Base-by-base conservation (phyloP, 2,797 vertebrate species). In the Catharus ustulatus region DNA sequence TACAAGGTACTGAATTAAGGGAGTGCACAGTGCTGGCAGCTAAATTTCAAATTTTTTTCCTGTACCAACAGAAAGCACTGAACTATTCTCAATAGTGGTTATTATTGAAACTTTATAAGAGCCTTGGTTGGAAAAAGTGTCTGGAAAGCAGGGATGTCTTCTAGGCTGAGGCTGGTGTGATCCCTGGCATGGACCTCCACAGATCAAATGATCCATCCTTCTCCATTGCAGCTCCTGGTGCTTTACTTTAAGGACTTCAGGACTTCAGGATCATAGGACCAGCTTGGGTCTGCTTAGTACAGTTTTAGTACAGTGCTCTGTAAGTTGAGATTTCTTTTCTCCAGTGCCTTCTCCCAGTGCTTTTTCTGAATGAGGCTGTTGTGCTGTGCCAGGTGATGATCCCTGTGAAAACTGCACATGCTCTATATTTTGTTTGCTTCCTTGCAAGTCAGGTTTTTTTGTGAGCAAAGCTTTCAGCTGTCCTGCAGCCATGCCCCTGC, bases 401-500 rank as follows among this genome's bases (percentile, higher is more conserved):
- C 42, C 27, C 57, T 27, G 69, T 48, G 59, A 45, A 51, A 78
- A 40, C 0, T 15, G 9, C 68, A 7, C 16, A 0, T 5, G 49
- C 15, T 80, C 27, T 69, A 0, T 42, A 4, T 80, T 83, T 51
- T 2, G n/a, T 24, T 23, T 40, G 3, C 7, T 68, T 7, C n/a
- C 59, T 85, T 51, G 38, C 32, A 58, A 19, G 30, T 2, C 1
- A 0, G 4, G 10, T 4, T 4, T 89, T 52, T 57, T 16, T 38
- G 58, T 1, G 45, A 84, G 62, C 6, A 6, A 63, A 86, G 52
- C 54, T 26, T 71, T 51, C 16, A 26, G 11, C 32, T 49, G 3
- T 34, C 9, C 38, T 42, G 30, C 36, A 30, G 74, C 52, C 64
- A 5, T 0, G 0, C 5, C 32, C 32, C 34, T 38, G 67, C 49